These are phyloP conservation scores for Ichneumoninae sp. DNA, from an alignment of 2,888 invertebrate species.

Conservation along the genomic window DNA sequence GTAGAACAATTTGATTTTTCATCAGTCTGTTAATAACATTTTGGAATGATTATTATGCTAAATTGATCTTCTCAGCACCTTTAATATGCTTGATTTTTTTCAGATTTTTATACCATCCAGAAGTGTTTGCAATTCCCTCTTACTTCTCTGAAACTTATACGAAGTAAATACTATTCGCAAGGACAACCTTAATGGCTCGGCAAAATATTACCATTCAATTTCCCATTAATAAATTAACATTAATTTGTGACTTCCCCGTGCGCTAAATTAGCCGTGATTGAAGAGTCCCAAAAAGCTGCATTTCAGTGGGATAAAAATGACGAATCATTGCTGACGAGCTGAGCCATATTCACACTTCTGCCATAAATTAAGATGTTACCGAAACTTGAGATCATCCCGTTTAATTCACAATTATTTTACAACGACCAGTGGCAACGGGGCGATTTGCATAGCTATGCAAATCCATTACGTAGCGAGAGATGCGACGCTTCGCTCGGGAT, in stretches of 20 bases:
- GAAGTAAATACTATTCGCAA: no score
- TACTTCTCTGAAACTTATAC: no score
- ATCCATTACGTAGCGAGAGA: background rate
- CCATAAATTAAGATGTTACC: background rate
- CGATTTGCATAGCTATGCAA: background rate
- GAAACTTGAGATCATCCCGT: background rate
- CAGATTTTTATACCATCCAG: no score
- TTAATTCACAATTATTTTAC: background rate
- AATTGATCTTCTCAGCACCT: no score
- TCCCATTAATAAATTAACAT: background rate
- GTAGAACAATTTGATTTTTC: no score
- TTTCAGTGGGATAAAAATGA: background rate
- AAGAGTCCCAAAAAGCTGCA: background rate
- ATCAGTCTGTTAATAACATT: no score
- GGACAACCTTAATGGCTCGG: background rate
- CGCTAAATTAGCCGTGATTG: background rate
- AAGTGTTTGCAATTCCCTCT: no score
- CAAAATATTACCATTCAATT: background rate
- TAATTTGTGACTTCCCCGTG: background rate
- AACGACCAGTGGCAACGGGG: background rate
- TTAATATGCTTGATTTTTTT: no score
- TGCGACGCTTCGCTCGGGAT: background rate
- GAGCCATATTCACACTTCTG: background rate
- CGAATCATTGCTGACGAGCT: background rate
- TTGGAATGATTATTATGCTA: no score